Base-by-base conservation (phyloP, 2,113 vertebrate genomes). In the Larimichthys crocea region DNA sequence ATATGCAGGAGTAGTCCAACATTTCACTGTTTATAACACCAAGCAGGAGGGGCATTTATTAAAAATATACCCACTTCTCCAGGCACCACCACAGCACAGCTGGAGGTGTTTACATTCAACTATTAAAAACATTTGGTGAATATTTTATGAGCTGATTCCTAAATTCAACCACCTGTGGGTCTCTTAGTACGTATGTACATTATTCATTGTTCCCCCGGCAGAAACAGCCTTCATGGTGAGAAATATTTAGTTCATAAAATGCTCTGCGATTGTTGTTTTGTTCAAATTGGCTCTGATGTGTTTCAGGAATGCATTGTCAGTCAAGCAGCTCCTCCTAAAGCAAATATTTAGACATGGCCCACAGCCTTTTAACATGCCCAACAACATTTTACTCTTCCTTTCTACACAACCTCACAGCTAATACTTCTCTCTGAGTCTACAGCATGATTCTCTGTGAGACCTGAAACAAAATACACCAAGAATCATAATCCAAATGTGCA, bases 311-410 rank as follows among this genome's bases (percentile, higher is more conserved):
- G 67, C 24, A 22, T 17, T 29, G 26, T 46, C 56, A 1, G 6
- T 73, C 24, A 8, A 17, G 24, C 15, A 14, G 14, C 64, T 48
- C 63, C 80, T 53, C 40, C 79, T 11, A 42, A 3, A 31, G 66
- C 22, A 65, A 78, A 83, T 77, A 78, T 83, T 83, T 72, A 67
- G 56, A 67, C 62, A n/a, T 4, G 29, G 29, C 69, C 44, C 3
- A 3, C 26, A 53, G 50, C 8, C 8, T 31, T 48, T 11, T 16
- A 17, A 14, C 46, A 16, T 35, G 9, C 62, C n/a, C 16, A 3
- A n/a, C 17, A 26, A 16, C 7, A 55, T 19, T 49, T 8, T 17
- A 57, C 52, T 22, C 8, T 46, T 3, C 44, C 44, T 14, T 12
- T 19, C 44, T 29, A 15, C 31, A 42, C 57, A 35, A 22, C 49